Evolutionary conservation across 2,888 invertebrate genomes (phyloP), one percentile per base, ranked within the genome.

Genomic region (Ecliptopera silaceata): DNA sequence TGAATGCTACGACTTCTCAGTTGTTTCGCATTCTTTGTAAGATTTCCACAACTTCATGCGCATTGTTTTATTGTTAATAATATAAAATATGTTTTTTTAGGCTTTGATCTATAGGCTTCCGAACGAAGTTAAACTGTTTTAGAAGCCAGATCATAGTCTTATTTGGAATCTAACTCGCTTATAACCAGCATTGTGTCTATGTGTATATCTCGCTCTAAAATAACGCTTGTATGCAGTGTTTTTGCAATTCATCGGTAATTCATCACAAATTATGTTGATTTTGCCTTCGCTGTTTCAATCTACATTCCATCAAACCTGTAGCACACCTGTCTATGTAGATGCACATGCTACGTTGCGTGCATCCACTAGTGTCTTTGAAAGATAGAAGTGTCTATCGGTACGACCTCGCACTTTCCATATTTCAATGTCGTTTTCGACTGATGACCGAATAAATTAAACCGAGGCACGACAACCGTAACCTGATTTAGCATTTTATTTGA

Each of bases 331-430:
- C 56, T 12, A 31, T 49, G 26, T 44, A 46, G 49, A 59, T 56
- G 56, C 48, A 39, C 43, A 54, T 50, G 62, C 39, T 48, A 48
- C 52, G 41, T 61, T 49, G 61, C 56, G 53, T 59, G 55, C 53
- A 41, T 34, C 29, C 10, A 46, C 50, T 46, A 36, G 42, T 31
- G 42, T 31, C 6, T 43, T 29, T 29, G 6, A 15, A 50, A 42
- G 55, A 29, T 49, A 39, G 44, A 53, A 57, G 45, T 44, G 34
- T 54, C 26, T n/a, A 26, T 41, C 29, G 2, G 50, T 34, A 55
- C 56, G 70, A 65, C 71, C 72, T 73, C 71, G 71, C 64, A 47
- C 65, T 61, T 66, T 70, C 68, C 65, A 70, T 69, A 67, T 57
- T 60, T 66, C 70, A 71, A 68, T 67, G 71, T 69, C 71, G 69